phyloP scores from a whole-genome alignment of 2,888 invertebrate species.

The Pteria penguin region DNA sequence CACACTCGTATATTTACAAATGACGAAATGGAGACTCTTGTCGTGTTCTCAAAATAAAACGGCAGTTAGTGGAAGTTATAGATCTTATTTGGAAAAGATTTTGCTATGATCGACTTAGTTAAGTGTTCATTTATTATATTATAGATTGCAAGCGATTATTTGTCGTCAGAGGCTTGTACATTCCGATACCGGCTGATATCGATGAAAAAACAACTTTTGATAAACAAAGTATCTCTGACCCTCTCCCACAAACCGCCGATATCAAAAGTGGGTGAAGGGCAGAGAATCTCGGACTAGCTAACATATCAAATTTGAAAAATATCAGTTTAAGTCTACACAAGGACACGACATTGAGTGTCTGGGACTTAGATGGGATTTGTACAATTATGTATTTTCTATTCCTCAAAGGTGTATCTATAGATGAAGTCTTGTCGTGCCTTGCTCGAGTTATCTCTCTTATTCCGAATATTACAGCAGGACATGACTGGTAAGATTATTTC shows the following conservation, averaged over 20 bases:
- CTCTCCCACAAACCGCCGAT: too few relatives aligned
- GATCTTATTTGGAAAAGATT: too few relatives aligned
- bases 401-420: slow-evolving; percentile 17
- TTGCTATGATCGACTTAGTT: slow-evolving; percentile 35
- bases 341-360: slow-evolving; percentile 22
- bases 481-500: slow-evolving; percentile 14
- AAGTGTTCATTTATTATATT: slow-evolving; percentile 26
- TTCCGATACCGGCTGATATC: background rate
- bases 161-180: background rate
- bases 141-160: slow-evolving; percentile 12
- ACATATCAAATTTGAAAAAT: slow-evolving; percentile 21
- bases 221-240: too few relatives aligned
- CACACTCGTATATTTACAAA: too few relatives aligned
- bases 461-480: slow-evolving; percentile 10
- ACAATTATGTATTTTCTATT: background rate
- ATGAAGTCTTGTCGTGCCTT: background rate
- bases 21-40: slow-evolving; percentile 31
- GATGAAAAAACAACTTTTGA: slow-evolving; percentile 1
- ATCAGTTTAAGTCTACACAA: slow-evolving; percentile 13
- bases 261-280: too few relatives aligned
- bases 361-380: slow-evolving; percentile 14
- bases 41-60: slow-evolving; percentile 33
- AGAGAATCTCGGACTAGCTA: slow-evolving; percentile 11
- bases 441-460: too few relatives aligned
- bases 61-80: too few relatives aligned